Base-by-base conservation (phyloP, 2,113 vertebrate genomes). In the Pithys albifrons region DNA sequence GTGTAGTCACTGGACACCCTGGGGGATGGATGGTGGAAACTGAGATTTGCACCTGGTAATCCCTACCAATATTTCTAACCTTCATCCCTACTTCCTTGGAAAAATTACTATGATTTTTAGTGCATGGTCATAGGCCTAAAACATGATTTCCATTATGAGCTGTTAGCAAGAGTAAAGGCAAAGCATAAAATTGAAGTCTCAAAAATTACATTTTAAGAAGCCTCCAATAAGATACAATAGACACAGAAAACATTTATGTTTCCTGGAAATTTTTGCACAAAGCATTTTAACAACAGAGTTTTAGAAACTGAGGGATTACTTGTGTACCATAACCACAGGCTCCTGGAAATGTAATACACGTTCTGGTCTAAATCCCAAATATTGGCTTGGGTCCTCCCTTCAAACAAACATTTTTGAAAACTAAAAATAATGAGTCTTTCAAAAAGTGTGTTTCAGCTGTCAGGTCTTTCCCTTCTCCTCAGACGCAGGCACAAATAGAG, bases 131-230 rank as follows among this genome's bases (percentile, higher is more conserved):
- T 49, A 85, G 59, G 49, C 65, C 84, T 89, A 92, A 79, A 95
- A 86, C 45, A 69, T 65, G 52, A 64, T 65, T 94, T 88, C 73
- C 16, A 61, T 57, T 85, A 82, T 51, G 31, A 87, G 61, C 76
- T 94, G 85, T 91, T 96, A 96, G 79, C 94, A 97, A 93, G 35
- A 97, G 95, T 85, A 92, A 87, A 35, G 25, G 85, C 76, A 91
- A 41, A 91, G 59, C 28, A 62, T 61, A 88, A 87, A 96, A 93
- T 85, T 18, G 37, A 74, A 88, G 59, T 92, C 91, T 79, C 84
- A 84, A 84, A 88, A 54, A 92, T 64, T 70, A 78, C 19, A 17
- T 48, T 93, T 49, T 76, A 91, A 96, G 87, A 6, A 1, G 48
- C 7, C 59, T 71, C 88, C 88, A 94, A 19, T 28, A 73, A 57